Evolutionary conservation across 2,113 vertebrate species (phyloP), one percentile per base, ranked within the genome.

Genomic region (Leptosomus discolor): DNA sequence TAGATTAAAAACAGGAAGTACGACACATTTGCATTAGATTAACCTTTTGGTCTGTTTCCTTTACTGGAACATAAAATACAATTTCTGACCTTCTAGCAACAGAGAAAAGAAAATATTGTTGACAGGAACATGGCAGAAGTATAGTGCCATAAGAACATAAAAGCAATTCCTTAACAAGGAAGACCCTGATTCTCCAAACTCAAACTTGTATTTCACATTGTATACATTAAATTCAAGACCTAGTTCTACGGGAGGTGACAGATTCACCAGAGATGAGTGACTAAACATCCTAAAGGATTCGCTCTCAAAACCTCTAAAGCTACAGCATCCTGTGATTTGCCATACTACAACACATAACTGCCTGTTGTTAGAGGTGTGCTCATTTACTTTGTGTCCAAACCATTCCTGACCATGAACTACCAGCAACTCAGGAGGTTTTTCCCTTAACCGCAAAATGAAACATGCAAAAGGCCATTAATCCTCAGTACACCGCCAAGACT

Each of bases 81-180:
- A 65, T 80, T 92, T 92, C 65, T 88, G 58, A 94, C 86, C 80
- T 95, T 87, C 73, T 64, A 79, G 79, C 37, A 87, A 51, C 80
- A 77, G 37, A n/a, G 29, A 67, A 18, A 77, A 69, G 11, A 88
- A 83, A 80, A 46, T 26, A 65, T 2, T 54, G 20, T 65, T 85
- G 88, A 58, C 60, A 43, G 64, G 13, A 65, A 75, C 1, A 1
- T 48, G 61, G 46, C 48, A 81, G 48, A 85, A 77, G 34, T 54
- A 56, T 11, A 58, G 54, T 9, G n/a, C 57, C 8, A 0, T 43
- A 51, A 78, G 88, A 88, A 90, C 27, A 43, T 2, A 37, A 71
- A 85, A 85, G 78, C 60, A 58, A 64, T 43, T 71, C 57, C 60
- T 71, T 43, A 85, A 24, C 26, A 46, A 41, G 45, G 82, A 16